phyloP scores from a whole-genome alignment of 2,113 vertebrate species.

The Triplophysa rosa region DNA sequence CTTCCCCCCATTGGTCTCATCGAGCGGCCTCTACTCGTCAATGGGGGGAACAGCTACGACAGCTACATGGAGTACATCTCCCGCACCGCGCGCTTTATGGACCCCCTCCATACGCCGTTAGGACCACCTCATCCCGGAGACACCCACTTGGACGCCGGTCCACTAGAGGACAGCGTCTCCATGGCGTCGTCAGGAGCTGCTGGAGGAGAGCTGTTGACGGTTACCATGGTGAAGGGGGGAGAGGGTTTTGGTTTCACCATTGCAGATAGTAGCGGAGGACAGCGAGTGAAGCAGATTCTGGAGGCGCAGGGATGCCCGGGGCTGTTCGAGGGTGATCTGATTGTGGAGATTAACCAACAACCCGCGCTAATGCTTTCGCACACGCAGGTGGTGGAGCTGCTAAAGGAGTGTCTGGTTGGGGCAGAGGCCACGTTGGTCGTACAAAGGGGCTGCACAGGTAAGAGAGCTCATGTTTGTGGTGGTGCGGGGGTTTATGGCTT shows the following conservation, averaged over 20 bases:
- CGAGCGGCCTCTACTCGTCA: slow-evolving; percentile 90
- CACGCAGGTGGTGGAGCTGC: slow-evolving; percentile 97
- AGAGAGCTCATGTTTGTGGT: slow-evolving; percentile 37
- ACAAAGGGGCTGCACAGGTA: slow-evolving; percentile 86
- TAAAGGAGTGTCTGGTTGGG: slow-evolving; percentile 94
- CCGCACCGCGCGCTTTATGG: slow-evolving; percentile 89
- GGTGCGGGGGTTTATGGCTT: neutral
- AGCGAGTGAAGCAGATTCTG: slow-evolving; percentile 96
- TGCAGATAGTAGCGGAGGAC: slow-evolving; percentile 91
- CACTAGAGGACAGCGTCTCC: slow-evolving; percentile 92
- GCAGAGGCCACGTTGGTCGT: slow-evolving; percentile 90
- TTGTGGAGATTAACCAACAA: slow-evolving; percentile 97
- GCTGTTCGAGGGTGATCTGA: slow-evolving; percentile 95
- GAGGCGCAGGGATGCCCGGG: slow-evolving; percentile 96
- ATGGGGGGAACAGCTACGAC: slow-evolving; percentile 94
- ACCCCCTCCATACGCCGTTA: slow-evolving; percentile 73
- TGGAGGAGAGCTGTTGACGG: slow-evolving; percentile 92
- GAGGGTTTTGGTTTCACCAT: slow-evolving; percentile 99
- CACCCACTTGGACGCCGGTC: slow-evolving; percentile 84
- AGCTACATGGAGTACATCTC: slow-evolving; percentile 96
- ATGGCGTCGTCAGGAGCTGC: slow-evolving; percentile 94
- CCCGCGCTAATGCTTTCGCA: slow-evolving; percentile 90
- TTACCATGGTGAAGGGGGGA: slow-evolving; percentile 96
- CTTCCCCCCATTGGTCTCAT: slow-evolving; percentile 92
- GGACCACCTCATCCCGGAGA: slow-evolving; percentile 86